phyloP scores from a whole-genome alignment of 1,140 invertebrate species.

The Wiebesia pumilae region DNA sequence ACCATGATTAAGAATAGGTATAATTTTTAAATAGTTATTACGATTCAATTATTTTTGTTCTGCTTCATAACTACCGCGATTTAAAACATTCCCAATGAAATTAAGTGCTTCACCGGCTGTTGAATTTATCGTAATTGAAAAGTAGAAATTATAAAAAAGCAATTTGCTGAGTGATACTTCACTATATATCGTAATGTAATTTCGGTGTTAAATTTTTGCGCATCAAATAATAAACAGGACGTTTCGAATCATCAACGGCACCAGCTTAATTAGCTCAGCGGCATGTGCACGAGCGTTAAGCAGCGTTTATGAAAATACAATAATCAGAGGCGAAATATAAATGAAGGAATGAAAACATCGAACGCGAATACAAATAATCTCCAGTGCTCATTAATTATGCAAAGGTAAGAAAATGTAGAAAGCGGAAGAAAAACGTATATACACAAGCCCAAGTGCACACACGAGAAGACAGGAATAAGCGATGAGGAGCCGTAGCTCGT shows the following conservation, averaged over 20 bases:
- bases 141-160: neutral
- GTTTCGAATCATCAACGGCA: slow-evolving; percentile 26
- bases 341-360: slow-evolving; percentile 27
- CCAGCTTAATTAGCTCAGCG: slow-evolving; percentile 18
- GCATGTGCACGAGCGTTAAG: neutral
- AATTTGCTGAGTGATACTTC: neutral
- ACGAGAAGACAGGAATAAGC: slow-evolving; percentile 6
- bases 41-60: neutral
- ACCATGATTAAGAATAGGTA: neutral
- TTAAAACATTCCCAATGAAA: neutral
- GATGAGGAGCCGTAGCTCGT: slow-evolving; percentile 5
- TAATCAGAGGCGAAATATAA: slow-evolving; percentile 11
- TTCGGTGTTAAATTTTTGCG: neutral
- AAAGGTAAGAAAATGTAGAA: slow-evolving; percentile 20
- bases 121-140: neutral
- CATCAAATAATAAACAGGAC: slow-evolving; percentile 2
- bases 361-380: neutral
- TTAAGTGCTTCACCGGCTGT: neutral
- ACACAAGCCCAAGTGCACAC: neutral
- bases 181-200: neutral
- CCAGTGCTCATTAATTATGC: slow-evolving; percentile 39
- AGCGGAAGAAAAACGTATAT: neutral
- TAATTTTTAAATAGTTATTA: neutral
- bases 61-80: neutral
- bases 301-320: slow-evolving; percentile 32